Percentiles rank a stretch among this genome's conserved stretches.
Conservation (phyloP, 2,888 invertebrate genomes). For the Sthenelais limicola region DNA sequence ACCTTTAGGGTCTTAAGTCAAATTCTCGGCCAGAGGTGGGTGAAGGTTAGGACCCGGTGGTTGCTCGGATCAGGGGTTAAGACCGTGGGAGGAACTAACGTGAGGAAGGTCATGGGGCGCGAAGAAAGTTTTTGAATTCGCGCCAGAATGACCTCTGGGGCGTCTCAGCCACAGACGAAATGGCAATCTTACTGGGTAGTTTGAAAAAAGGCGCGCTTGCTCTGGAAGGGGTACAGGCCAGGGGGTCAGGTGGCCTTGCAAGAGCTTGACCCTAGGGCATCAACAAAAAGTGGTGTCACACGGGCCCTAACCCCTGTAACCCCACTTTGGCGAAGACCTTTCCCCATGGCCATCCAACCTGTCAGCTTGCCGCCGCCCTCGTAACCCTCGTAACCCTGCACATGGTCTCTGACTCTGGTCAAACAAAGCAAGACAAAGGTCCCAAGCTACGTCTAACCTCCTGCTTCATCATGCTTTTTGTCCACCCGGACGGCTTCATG, state of each 20-base stretch:
- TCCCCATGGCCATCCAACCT: constrained; percentile 1
- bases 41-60: too few species aligned
- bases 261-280: constrained; percentile 15
- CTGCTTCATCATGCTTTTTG: constrained; percentile 14
- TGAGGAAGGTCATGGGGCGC: constrained; percentile 3
- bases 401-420: constrained; percentile 2
- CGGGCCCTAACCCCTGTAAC: constrained; percentile 21
- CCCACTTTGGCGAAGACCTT: not conserved
- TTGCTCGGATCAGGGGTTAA: constrained; percentile 23
- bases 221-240: not conserved
- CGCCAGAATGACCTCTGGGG: too few species aligned
- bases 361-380: not conserved
- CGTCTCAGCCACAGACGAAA: too few species aligned
- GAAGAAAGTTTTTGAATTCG: too few species aligned
- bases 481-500: constrained; percentile 12
- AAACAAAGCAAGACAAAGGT: constrained; percentile 12
- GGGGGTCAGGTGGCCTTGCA: constrained; percentile 31
- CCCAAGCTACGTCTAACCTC: not conserved
- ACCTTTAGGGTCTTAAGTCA: too few species aligned
- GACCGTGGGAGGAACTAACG: not conserved
- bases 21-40: too few species aligned
- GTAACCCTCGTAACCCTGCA: constrained; percentile 35
- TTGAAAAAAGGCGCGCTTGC: not conserved
- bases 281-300: constrained; percentile 29
- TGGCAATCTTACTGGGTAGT: constrained; percentile 12